Conservation (phyloP, 2,113 vertebrate species). For the Shinisaurus crocodilurus region DNA sequence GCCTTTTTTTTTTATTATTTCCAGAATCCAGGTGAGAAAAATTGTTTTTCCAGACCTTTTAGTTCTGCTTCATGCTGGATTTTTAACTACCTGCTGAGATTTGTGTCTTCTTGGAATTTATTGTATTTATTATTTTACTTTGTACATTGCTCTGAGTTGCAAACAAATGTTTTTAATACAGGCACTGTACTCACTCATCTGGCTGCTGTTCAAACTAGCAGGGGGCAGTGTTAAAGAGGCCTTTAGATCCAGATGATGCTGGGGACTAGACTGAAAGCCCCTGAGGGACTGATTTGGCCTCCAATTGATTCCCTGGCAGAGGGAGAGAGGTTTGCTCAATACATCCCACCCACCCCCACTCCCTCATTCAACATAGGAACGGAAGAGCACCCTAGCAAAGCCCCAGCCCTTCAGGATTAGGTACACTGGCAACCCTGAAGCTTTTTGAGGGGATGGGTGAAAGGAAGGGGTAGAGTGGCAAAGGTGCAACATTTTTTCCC, state of each 20-base stretch:
- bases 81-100: neutral
- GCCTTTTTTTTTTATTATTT: neutral
- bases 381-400: neutral
- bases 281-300: neutral
- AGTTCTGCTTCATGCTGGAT: neutral
- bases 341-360: neutral
- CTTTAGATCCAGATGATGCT: neutral
- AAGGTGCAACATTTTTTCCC: neutral
- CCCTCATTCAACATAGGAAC: neutral
- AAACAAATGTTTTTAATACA: neutral
- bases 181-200: neutral
- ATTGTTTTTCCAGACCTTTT: neutral
- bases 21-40: no score
- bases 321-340: no score
- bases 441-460: neutral
- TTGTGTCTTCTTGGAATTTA: neutral
- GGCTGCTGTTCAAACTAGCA: neutral
- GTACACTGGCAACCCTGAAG: neutral
- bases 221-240: no score
- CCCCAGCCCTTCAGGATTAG: neutral
- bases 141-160: neutral
- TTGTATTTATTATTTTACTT: neutral
- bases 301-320: neutral
- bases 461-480: neutral
- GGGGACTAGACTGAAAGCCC: neutral